Evolutionary conservation across 2,113 vertebrate species (phyloP).

Genomic region (Pleuronectes platessa): DNA sequence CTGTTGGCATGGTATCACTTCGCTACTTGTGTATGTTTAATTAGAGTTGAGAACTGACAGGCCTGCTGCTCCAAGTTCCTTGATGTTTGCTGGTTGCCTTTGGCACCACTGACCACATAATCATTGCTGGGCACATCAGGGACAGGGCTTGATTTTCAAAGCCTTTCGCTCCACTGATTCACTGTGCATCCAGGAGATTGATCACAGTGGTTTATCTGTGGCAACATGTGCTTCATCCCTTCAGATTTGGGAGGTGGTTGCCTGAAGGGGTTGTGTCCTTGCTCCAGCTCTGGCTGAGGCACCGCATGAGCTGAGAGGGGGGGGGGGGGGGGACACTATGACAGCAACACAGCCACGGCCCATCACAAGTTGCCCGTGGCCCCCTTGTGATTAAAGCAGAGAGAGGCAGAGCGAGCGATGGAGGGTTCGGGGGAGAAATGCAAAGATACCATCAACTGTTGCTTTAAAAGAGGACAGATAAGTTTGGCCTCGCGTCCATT

Average conservation of each 20-base stretch:
- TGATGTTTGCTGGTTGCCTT: constrained; percentile 84
- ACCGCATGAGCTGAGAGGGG: constrained; percentile 59
- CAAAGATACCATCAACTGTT: constrained; percentile 75
- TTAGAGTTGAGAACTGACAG: constrained; percentile 82
- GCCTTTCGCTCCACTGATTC: constrained; percentile 83
- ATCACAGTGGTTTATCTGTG: constrained; percentile 88
- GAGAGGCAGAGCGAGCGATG: constrained; percentile 53
- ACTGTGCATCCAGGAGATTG: constrained; percentile 85
- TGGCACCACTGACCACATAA: constrained; percentile 85
- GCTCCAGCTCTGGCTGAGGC: constrained; percentile 72
- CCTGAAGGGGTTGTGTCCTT: constrained; percentile 80
- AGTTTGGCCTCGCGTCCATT: constrained; percentile 67
- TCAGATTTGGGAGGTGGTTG: constrained; percentile 79
- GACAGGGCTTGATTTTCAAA: constrained; percentile 87
- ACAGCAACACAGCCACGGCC: constrained; percentile 73
- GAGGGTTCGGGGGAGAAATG: constrained; percentile 35
- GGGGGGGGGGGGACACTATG: constrained; percentile 67
- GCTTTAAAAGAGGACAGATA: constrained; percentile 68
- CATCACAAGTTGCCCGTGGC: constrained; percentile 75
- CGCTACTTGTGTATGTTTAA: constrained; percentile 80
- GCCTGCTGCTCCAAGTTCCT: constrained; percentile 77
- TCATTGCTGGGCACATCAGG: constrained; percentile 83
- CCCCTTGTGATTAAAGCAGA: constrained; percentile 78
- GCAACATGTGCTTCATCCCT: constrained; percentile 84
- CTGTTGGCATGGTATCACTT: constrained; percentile 69